phyloP scores from a whole-genome alignment of 1,140 invertebrate species.

The Drosophila fuyamai region DNA sequence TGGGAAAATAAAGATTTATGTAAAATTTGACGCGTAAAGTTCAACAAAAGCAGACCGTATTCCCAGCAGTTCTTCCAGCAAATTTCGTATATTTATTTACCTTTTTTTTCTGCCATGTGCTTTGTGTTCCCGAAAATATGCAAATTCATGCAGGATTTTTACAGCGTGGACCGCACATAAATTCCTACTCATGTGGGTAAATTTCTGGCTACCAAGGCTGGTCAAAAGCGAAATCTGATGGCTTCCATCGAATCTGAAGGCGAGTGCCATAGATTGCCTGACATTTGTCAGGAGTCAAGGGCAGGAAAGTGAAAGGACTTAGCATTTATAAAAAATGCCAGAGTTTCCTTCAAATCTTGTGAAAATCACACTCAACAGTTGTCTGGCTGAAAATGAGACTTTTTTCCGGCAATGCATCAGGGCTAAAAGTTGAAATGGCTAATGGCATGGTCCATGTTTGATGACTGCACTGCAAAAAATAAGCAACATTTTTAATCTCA shows the following conservation, averaged over 20 bases:
- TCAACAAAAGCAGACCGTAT: conserved; percentile 44
- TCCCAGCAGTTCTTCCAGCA: conserved; percentile 23
- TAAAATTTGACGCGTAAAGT: conserved; percentile 56
- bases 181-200: conserved; percentile 24
- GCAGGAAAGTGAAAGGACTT: conserved; percentile 24
- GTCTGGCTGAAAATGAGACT: conserved; percentile 5
- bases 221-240: conserved; percentile 36
- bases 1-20: conserved; percentile 66
- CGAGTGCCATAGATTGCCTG: conserved; percentile 27
- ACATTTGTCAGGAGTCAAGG: conserved; percentile 50
- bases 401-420: conserved; percentile 1
- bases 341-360: neutral
- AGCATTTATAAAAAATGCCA: conserved; percentile 6
- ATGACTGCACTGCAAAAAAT: conserved; percentile 6
- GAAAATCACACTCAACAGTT: conserved; percentile 26
- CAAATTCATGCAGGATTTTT: conserved; percentile 51
- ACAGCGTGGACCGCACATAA: conserved; percentile 41
- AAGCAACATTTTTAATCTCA: neutral
- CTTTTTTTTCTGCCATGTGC: conserved; percentile 14
- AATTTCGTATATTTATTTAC: conserved; percentile 49
- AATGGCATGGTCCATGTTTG: conserved; percentile 15
- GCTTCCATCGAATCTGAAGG: conserved; percentile 14
- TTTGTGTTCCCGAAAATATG: conserved; percentile 49
- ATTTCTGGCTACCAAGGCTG: conserved; percentile 16
- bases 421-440: neutral